Percentiles rank a stretch among this genome's conserved stretches.
phyloP scores from a whole-genome alignment of 23 tunicate genomes.

The Oikopleura vanhoeffeni region DNA sequence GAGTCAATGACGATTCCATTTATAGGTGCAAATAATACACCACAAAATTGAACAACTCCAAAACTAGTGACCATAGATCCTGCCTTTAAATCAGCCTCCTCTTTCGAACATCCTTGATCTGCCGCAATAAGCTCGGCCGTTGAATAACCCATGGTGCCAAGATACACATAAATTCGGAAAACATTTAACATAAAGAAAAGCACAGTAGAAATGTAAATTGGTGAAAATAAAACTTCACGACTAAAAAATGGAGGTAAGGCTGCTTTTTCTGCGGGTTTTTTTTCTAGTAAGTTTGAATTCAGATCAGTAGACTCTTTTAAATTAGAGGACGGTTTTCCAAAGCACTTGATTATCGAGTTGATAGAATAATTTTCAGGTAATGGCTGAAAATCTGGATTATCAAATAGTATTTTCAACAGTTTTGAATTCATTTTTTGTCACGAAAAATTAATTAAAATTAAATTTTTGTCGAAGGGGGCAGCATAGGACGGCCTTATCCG shows the following conservation, averaged over 20 bases:
- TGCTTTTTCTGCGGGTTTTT: background rate
- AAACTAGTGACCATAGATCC: slow-evolving; percentile 17
- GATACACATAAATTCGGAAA: slow-evolving; percentile 57
- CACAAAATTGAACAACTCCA: slow-evolving; percentile 78
- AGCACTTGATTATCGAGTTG: background rate
- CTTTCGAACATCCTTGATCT: background rate
- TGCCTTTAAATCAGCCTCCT: background rate
- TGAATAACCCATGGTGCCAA: slow-evolving; percentile 32
- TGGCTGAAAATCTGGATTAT: too few relatives aligned
- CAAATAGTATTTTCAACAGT: too few relatives aligned
- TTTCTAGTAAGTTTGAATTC: background rate
- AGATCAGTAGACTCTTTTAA: background rate
- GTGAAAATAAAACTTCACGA: background rate
- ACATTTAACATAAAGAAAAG: slow-evolving; percentile 50
- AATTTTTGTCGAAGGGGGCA: too few relatives aligned
- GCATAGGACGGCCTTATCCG: too few relatives aligned
- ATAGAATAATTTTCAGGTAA: background rate
- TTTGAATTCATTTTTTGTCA: too few relatives aligned
- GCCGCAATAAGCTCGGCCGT: slow-evolving; percentile 22
- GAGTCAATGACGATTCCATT: slow-evolving; percentile 68
- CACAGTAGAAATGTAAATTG: slow-evolving; percentile 3
- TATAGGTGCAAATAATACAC: slow-evolving; percentile 53
- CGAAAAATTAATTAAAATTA: too few relatives aligned
- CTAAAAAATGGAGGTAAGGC: background rate
- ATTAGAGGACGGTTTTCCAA: background rate